These are phyloP conservation scores for Caenorhabditis parvicauda DNA, from an alignment of 2,888 invertebrate species.

Conservation along the genomic window DNA sequence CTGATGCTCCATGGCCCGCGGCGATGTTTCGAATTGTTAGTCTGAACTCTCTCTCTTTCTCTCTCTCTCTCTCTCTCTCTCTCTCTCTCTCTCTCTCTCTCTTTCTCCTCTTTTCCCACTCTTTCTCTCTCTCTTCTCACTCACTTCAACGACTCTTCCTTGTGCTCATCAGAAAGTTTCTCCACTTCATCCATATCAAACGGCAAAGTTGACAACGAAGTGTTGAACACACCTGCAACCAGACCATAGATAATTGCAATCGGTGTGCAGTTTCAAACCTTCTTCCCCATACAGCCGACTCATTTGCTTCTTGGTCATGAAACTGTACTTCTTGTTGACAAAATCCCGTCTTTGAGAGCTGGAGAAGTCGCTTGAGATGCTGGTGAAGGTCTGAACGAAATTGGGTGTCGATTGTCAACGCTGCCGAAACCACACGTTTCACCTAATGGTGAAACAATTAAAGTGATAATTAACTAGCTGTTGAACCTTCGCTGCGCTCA, in stretches of 20 bases:
- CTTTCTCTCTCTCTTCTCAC: conserved; percentile 13
- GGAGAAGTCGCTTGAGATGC: conserved; percentile 22
- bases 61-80: too few relatives aligned
- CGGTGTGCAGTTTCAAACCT: conserved; percentile 7
- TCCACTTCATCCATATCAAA: conserved; percentile 43
- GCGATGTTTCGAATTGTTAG: too few relatives aligned
- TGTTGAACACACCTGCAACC: conserved; percentile 26
- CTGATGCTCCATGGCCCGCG: too few relatives aligned
- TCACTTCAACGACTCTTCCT: conserved; percentile 24
- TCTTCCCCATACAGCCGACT: conserved; percentile 38
- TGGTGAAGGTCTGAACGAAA: conserved; percentile 21
- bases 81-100: conserved; percentile 17
- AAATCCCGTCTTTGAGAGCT: conserved; percentile 34
- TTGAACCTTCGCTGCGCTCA: too few relatives aligned
- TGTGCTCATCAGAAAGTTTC: conserved; percentile 23
- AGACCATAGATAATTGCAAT: too few relatives aligned
- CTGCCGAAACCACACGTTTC: too few relatives aligned
- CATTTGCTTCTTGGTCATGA: conserved; percentile 41
- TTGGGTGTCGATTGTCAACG: too few relatives aligned
- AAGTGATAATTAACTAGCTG: too few relatives aligned
- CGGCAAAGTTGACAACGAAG: conserved; percentile 24
- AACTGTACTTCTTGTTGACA: conserved; percentile 35
- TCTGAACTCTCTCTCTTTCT: too few relatives aligned
- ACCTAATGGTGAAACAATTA: too few relatives aligned
- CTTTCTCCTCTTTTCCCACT: conserved; percentile 6